These are phyloP conservation scores for Thamnophis elegans DNA, from an alignment of 2,797 vertebrate genomes.

Conservation along the genomic window DNA sequence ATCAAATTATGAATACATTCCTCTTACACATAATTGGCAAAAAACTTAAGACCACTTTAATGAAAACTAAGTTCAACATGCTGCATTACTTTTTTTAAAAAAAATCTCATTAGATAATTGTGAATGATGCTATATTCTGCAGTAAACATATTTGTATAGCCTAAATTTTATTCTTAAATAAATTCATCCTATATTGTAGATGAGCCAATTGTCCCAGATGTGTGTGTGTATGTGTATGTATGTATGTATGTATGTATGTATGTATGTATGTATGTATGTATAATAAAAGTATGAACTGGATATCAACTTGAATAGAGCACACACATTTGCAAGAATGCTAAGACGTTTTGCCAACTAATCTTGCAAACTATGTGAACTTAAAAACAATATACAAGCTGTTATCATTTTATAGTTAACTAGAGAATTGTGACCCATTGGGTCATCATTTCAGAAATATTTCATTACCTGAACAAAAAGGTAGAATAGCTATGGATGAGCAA, in stretches of 20 bases:
- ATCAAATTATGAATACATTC: background rate
- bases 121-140: background rate
- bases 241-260: no score
- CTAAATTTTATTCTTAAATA: background rate
- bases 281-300: background rate
- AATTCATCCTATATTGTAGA: background rate
- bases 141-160: constrained; percentile 13
- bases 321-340: background rate
- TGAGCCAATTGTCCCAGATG: background rate
- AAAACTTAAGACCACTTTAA: constrained; percentile 22
- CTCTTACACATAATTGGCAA: background rate
- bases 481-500: background rate
- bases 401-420: background rate
- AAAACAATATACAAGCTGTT: background rate
- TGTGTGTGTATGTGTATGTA: no score
- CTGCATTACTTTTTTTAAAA: background rate
- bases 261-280: no score
- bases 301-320: background rate
- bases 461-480: background rate
- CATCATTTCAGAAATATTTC: background rate
- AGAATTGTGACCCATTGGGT: background rate
- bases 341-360: background rate
- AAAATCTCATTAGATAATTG: background rate
- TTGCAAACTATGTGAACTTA: background rate
- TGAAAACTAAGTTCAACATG: background rate